phyloP scores from a whole-genome alignment of 2,113 vertebrate species.

The Argyrosomus japonicus region DNA sequence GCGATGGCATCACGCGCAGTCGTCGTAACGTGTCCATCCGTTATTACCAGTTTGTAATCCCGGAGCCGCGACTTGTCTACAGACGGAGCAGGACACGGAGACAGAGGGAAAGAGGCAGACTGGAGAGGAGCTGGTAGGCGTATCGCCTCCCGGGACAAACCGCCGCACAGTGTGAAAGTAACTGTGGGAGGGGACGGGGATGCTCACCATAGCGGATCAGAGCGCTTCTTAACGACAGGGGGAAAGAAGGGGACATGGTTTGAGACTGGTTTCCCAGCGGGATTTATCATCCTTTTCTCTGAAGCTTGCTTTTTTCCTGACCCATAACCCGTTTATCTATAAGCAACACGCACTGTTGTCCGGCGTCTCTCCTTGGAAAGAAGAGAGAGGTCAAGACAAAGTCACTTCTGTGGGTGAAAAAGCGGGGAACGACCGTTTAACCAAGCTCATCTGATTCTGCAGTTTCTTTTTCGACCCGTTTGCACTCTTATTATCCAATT shows the following conservation, averaged over 20 bases:
- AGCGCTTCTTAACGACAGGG: constrained; percentile 25
- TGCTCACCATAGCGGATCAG: constrained; percentile 34
- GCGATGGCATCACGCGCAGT: constrained; percentile 50
- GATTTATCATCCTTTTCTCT: constrained; percentile 12
- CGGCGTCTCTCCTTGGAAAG: constrained; percentile 34
- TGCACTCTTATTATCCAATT: background rate
- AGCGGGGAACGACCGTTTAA: background rate
- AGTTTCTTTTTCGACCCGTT: background rate
- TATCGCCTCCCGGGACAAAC: constrained; percentile 68
- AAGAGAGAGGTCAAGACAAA: constrained; percentile 78
- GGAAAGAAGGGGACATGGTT: constrained; percentile 6
- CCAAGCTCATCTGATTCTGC: background rate
- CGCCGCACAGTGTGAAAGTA: constrained; percentile 72
- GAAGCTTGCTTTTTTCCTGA: constrained; percentile 23
- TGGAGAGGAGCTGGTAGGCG: constrained; percentile 60
- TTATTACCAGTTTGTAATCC: constrained; percentile 59
- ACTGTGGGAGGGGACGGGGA: constrained; percentile 49
- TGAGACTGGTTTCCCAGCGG: background rate
- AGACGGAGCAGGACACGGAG: constrained; percentile 54
- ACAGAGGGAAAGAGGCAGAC: constrained; percentile 37
- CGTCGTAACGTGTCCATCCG: constrained; percentile 60
- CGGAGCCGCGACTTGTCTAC: constrained; percentile 44
- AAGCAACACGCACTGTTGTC: constrained; percentile 35
- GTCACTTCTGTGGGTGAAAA: constrained; percentile 68
- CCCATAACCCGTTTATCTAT: constrained; percentile 28